phyloP scores from a whole-genome alignment of 2,888 invertebrate genomes.

The Clunio marinus region DNA sequence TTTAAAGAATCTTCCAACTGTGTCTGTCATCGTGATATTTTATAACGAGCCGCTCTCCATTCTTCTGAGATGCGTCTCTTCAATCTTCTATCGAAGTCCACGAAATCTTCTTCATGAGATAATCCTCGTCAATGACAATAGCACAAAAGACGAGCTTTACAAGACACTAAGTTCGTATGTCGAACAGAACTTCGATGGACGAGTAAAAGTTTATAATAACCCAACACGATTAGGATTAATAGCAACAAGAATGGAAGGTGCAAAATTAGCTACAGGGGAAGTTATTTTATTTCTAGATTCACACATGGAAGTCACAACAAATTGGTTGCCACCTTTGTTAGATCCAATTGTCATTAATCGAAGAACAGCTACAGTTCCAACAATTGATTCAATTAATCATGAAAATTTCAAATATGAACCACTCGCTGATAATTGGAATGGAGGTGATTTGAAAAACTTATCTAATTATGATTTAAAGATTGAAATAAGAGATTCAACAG shows the following conservation, averaged over 20 bases:
- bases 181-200: constrained; percentile 47
- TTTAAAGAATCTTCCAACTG: constrained; percentile 21
- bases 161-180: constrained; percentile 52
- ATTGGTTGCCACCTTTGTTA: constrained; percentile 60
- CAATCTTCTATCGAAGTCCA: constrained; percentile 24
- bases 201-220: constrained; percentile 69
- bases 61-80: neutral
- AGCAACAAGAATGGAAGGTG: constrained; percentile 81
- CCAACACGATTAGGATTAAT: constrained; percentile 80
- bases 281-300: constrained; percentile 89
- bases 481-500: neutral
- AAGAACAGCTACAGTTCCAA: constrained; percentile 35
- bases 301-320: constrained; percentile 84
- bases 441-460: constrained; percentile 45
- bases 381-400: neutral
- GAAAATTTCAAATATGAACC: no score
- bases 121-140: constrained; percentile 54
- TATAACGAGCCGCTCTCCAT: neutral
- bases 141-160: constrained; percentile 51
- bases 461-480: constrained; percentile 53
- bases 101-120: constrained; percentile 45
- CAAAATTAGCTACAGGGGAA: constrained; percentile 75
- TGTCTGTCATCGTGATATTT: constrained; percentile 16
- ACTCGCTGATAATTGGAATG: neutral
- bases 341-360: constrained; percentile 24